Evolutionary conservation across 1,140 invertebrate species (phyloP).

Genomic region (Acyrthosiphon pisum): DNA sequence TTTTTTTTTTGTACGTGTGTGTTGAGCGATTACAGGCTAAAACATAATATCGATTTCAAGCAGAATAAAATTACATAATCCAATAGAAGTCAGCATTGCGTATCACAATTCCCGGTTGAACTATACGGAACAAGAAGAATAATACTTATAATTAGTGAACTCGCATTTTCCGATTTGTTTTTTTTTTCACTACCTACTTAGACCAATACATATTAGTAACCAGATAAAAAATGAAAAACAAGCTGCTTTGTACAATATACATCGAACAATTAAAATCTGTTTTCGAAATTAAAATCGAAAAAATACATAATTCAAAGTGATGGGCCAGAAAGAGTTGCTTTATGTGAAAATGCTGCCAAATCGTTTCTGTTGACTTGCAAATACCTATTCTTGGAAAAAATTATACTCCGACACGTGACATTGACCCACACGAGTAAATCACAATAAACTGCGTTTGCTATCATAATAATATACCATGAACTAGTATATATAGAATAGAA

Average conservation of each 20-base stretch:
- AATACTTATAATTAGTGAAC: background rate
- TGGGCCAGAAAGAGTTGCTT: background rate
- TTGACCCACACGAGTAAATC: background rate
- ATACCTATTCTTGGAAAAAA: background rate
- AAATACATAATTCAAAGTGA: background rate
- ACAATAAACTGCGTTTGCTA: background rate
- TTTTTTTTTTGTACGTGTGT: background rate
- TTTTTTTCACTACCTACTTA: background rate
- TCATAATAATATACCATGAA: too few species aligned
- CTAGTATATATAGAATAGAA: background rate
- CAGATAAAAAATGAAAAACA: background rate
- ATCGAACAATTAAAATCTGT: background rate
- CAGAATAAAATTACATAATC: background rate
- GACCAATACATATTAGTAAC: background rate
- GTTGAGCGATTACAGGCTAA: background rate
- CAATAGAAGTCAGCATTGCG: background rate
- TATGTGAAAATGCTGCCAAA: background rate
- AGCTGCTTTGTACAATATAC: background rate
- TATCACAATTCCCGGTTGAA: background rate
- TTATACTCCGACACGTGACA: background rate
- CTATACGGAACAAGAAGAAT: background rate
- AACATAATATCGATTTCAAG: background rate
- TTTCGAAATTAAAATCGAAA: background rate
- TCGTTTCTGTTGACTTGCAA: background rate
- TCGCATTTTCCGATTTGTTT: background rate